Evolutionary conservation across 2,113 vertebrate species (phyloP), one percentile per base, ranked within the genome.

Genomic region (Carassius auratus): DNA sequence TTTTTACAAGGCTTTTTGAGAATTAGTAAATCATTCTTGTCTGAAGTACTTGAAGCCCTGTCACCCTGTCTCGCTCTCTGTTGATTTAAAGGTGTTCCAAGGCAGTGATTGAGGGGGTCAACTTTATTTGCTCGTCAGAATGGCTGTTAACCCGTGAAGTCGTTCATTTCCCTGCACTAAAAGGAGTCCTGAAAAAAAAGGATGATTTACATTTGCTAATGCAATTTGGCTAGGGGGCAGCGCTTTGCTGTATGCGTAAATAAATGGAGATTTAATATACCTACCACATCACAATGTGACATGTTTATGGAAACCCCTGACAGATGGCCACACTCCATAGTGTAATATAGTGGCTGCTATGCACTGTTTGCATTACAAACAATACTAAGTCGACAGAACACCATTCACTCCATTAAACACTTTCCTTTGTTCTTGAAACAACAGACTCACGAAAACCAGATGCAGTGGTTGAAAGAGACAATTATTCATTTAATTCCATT

Each of bases 291-390:
- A 74, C 71, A 77, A 87, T 87, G 88, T 79, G 90, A 91, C 88
- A 91, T 91, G 91, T 92, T 94, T 93, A 92, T 91, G 90, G 92
- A 92, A 92, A 92, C 87, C 90, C 80, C 85, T 91, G 90, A 94
- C 90, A 93, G 92, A 91, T 89, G 87, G 88, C 88, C 86, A 81
- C 74, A 79, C 68, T 90, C 88, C 73, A 64, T 68, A 87, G 85
- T 80, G 87, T 90, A 93, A 92, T 90, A 84, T 84, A 87, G 81
- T 85, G 82, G 84, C 89, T 89, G 87, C 75, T 89, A 48, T 38
- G 85, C 86, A 88, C 76, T 84, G 86, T 83, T 87, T 71, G 23
- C 81, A 89, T 92, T 91, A 89, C 90, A 91, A 92, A 93, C 90
- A 91, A 92, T 73, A 91, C 87, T 87, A 83, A 91, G 85, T 87